Percentiles rank a stretch among this genome's conserved stretches.
phyloP scores from a whole-genome alignment of 2,113 vertebrate species.

The Antennarius striatus region DNA sequence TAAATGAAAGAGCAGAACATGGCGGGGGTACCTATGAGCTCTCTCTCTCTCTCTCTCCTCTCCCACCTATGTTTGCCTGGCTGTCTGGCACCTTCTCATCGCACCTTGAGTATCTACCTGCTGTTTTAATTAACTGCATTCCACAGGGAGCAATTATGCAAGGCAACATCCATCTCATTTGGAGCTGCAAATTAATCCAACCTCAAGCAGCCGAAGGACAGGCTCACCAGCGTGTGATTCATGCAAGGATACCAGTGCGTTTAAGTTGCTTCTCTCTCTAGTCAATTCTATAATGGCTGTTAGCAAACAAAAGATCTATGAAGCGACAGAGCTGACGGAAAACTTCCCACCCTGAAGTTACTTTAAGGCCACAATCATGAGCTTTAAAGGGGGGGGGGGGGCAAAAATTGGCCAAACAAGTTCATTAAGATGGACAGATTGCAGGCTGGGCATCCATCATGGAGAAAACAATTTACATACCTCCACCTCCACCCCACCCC shows the following conservation, averaged over 20 bases:
- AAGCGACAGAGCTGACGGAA: background rate
- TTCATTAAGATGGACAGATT: slow-evolving; percentile 58
- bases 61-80: slow-evolving; percentile 46
- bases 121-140: slow-evolving; percentile 74
- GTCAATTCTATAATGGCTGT: background rate
- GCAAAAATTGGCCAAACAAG: slow-evolving; percentile 25
- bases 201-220: slow-evolving; percentile 36
- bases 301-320: background rate
- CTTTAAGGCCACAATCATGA: background rate
- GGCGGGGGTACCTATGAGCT: slow-evolving; percentile 40
- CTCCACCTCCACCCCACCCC: slow-evolving; percentile 41
- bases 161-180: slow-evolving; percentile 63
- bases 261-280: background rate
- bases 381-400: slow-evolving; percentile 6
- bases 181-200: slow-evolving; percentile 62
- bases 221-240: background rate
- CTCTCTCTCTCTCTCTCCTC: slow-evolving; percentile 31
- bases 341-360: background rate
- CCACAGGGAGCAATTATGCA: slow-evolving; percentile 73
- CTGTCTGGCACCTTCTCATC: slow-evolving; percentile 65
- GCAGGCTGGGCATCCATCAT: slow-evolving; percentile 31
- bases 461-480: slow-evolving; percentile 70
- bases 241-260: slow-evolving; percentile 1
- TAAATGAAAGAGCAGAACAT: slow-evolving; percentile 35
- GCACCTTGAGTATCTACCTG: slow-evolving; percentile 64